Evolutionary conservation across 1,140 invertebrate genomes (phyloP), one percentile per base, ranked within the genome.

Genomic region (Aphidius ervi): DNA sequence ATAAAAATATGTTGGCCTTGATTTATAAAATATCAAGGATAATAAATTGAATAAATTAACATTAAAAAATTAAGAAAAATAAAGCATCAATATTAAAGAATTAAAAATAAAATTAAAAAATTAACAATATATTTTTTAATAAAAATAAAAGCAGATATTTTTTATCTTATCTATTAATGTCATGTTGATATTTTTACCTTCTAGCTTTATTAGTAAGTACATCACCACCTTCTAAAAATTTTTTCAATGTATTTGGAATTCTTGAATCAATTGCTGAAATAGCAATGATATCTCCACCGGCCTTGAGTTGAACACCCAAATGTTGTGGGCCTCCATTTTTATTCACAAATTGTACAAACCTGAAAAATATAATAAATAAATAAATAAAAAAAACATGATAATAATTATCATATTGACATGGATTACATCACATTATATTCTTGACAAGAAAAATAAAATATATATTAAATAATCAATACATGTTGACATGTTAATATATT

Each of bases 191-290:
- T 54, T 54, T n/a, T 68, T 77, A 84, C 83, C 83, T 81, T 73
- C 81, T 83, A 0, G 83, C 82, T 68, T 82, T 84, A 46, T 82
- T 82, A 9, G 81, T 59, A 4, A 81, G 70, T 20, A 74, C 74
- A 6, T 77, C 70, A 8, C 83, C 83, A n/a, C 76, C 74, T 41
- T 79, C 74, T 23, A 86, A 69, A 63, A 85, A 85, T 49, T 84
- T 81, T 52, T 82, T 82, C 57, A 86, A 66, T 31, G 76, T 80
- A 59, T 84, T 85, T 0, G 85, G 84, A 59, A 86, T 82, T 16
- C 80, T 74, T 3, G 81, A 80, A 67, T 85, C 82, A 2, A 84
- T 77, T 2, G 79, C 80, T 52, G 83, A 86, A 16, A 86, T 77
- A 56, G 81, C 82, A 9, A 86, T 80, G 58, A 86, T 82, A 63